phyloP scores from a whole-genome alignment of 2,797 vertebrate genomes.

The Buceros bicornis region DNA sequence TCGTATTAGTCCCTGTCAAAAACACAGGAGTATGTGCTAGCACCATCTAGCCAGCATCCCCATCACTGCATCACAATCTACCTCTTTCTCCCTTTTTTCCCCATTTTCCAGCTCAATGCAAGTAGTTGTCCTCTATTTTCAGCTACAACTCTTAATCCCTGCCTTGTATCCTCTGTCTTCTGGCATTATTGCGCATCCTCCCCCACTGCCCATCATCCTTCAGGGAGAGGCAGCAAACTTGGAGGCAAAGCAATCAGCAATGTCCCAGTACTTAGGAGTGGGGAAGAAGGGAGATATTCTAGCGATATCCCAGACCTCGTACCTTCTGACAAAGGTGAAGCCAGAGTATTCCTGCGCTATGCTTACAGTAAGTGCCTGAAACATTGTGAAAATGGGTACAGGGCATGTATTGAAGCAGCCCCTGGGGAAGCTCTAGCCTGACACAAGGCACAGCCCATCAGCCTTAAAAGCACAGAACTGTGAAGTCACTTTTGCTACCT shows the following conservation, averaged over 20 bases:
- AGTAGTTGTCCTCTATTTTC: not conserved
- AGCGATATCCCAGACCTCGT: not conserved
- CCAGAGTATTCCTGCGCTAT: not conserved
- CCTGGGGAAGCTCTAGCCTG: not conserved
- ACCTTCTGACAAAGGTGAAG: not conserved
- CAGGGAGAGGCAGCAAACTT: not conserved
- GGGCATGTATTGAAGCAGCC: not conserved
- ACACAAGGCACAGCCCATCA: not conserved
- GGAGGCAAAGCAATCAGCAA: not conserved
- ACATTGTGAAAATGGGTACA: not conserved
- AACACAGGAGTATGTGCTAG: conserved; percentile 43
- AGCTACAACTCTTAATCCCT: not conserved
- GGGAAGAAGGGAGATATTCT: not conserved
- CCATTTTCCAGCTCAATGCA: not conserved
- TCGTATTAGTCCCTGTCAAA: not conserved
- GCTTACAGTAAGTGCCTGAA: not conserved
- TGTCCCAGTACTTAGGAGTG: not conserved
- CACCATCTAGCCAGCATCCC: conserved; percentile 61
- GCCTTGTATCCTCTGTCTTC: not conserved
- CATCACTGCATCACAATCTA: conserved; percentile 28
- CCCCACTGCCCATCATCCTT: accelerated
- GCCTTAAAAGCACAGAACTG: not conserved
- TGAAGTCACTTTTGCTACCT: not conserved
- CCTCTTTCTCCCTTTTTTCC: not conserved
- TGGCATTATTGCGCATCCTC: not conserved